Conservation (phyloP, 2,888 invertebrate species). For the Cactoblastis cactorum region DNA sequence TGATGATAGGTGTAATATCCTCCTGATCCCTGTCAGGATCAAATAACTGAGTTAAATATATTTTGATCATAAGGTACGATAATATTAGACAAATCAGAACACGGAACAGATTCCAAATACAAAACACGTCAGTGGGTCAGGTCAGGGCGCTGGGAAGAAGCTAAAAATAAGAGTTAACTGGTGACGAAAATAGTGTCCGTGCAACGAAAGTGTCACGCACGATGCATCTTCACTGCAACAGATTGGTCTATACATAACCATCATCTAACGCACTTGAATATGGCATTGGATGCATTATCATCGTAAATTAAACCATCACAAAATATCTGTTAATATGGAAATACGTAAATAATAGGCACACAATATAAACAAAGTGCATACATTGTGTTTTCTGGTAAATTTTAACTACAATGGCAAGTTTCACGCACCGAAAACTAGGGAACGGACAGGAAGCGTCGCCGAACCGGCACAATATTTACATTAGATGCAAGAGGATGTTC, state of each 20-base stretch:
- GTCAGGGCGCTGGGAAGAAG: constrained; percentile 59
- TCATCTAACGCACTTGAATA: neutral
- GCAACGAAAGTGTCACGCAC: constrained; percentile 35
- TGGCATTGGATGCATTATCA: neutral
- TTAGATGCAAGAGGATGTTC: constrained; percentile 3
- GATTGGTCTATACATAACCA: neutral
- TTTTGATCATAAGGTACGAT: constrained; percentile 17
- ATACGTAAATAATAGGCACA: neutral
- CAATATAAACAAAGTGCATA: constrained; percentile 5
- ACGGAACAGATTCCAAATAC: constrained; percentile 49
- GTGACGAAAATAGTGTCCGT: constrained; percentile 51
- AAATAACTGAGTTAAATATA: no score
- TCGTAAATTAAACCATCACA: neutral
- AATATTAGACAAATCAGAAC: constrained; percentile 48
- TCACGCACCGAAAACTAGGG: constrained; percentile 15
- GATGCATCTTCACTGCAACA: constrained; percentile 4
- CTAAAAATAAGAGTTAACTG: constrained; percentile 57
- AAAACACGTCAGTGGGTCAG: constrained; percentile 66
- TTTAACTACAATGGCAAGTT: constrained; percentile 13
- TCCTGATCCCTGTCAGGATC: no score
- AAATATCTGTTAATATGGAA: neutral
- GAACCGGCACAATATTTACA: constrained; percentile 1
- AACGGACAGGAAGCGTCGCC: constrained; percentile 10
- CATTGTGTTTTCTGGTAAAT: constrained; percentile 1
- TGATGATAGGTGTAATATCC: no score